Percentiles rank a stretch among this genome's conserved stretches.
Conservation (phyloP, 2,888 invertebrate species). For the Octodonta nipae region DNA sequence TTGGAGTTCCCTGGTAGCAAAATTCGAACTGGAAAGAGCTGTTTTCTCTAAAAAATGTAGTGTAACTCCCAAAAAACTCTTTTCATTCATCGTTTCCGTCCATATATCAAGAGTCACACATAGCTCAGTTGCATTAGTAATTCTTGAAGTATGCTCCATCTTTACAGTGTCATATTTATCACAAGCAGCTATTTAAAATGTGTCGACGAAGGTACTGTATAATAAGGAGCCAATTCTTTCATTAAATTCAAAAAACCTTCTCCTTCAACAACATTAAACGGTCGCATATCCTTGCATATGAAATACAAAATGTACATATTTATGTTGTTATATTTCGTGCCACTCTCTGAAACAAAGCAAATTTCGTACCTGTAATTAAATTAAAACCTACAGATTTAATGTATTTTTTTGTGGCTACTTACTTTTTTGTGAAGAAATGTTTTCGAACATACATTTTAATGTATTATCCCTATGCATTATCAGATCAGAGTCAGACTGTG, state of each 20-base stretch:
- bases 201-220: slow-evolving; percentile 4
- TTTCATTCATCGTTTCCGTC: slow-evolving; percentile 3
- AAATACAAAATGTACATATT: slow-evolving; percentile 4
- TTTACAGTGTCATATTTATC: slow-evolving; percentile 4
- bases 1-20: slow-evolving; percentile 3
- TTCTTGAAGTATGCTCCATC: slow-evolving; percentile 2
- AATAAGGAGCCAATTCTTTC: slow-evolving; percentile 2
- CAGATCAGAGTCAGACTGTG: background rate
- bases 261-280: slow-evolving; percentile 2
- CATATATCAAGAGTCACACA: slow-evolving; percentile 4
- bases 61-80: slow-evolving; percentile 4
- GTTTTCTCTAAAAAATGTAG: slow-evolving; percentile 3
- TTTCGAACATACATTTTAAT: background rate
- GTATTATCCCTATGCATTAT: background rate
- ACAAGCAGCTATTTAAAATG: slow-evolving; percentile 2
- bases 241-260: slow-evolving; percentile 3
- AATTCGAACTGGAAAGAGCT: too few species aligned
- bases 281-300: slow-evolving; percentile 5
- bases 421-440: slow-evolving; percentile 1
- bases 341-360: slow-evolving; percentile 5
- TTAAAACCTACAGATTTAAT: background rate
- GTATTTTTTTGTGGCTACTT: background rate
- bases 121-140: slow-evolving; percentile 2
- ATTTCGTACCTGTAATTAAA: slow-evolving; percentile 1
- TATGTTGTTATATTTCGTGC: slow-evolving; percentile 3